These are phyloP conservation scores for Drosophila greeni DNA, from an alignment of 2,888 invertebrate genomes.

Conservation along the genomic window DNA sequence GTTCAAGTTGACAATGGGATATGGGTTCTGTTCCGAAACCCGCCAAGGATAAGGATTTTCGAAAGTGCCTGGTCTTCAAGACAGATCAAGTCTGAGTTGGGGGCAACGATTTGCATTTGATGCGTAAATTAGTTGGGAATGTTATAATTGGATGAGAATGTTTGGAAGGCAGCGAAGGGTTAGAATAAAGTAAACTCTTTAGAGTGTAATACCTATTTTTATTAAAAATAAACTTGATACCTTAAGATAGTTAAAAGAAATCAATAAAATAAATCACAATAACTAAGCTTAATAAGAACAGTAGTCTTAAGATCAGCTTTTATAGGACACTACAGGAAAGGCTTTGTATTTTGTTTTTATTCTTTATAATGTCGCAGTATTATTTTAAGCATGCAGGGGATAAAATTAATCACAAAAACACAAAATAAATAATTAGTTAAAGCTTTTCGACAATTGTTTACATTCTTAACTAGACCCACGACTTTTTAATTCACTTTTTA, in stretches of 20 bases:
- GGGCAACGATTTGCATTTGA: slow-evolving; percentile 58
- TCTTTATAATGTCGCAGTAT: neutral
- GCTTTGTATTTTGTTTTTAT: no score
- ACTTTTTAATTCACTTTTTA: neutral
- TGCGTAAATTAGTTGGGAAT: slow-evolving; percentile 61
- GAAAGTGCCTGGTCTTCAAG: slow-evolving; percentile 12
- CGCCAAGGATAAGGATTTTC: slow-evolving; percentile 37
- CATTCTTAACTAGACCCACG: no score
- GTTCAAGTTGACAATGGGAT: slow-evolving; percentile 59
- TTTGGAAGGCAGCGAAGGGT: neutral
- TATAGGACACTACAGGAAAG: neutral
- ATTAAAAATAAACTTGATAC: neutral
- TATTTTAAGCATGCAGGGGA: neutral
- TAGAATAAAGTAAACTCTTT: no score
- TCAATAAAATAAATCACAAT: neutral
- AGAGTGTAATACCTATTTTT: no score
- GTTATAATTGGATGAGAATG: slow-evolving; percentile 23
- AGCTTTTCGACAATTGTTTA: no score
- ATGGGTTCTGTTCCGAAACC: slow-evolving; percentile 29
- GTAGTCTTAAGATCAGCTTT: neutral
- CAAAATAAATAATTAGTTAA: neutral
- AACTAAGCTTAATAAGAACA: accelerated
- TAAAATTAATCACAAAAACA: neutral
- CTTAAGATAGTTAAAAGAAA: no score
- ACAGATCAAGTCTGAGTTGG: neutral